These are phyloP conservation scores for Semnopithecus entellus DNA, from an alignment of 2,113 vertebrate species.

Conservation along the genomic window DNA sequence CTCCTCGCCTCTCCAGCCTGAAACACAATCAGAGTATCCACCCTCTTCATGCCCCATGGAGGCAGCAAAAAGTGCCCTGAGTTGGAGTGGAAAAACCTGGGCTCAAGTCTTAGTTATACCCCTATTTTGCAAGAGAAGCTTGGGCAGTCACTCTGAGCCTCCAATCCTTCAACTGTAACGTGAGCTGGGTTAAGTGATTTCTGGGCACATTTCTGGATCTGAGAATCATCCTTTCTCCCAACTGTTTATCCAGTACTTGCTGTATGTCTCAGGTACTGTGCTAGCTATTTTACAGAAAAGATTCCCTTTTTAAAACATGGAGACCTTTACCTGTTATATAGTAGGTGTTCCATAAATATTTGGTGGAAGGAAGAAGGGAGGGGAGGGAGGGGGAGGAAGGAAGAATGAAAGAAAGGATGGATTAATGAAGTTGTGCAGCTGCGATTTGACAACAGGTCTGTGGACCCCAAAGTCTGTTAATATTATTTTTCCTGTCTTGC, in stretches of 20 bases:
- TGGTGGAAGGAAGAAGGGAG: neutral
- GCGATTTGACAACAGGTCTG: neutral
- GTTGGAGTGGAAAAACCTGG: neutral
- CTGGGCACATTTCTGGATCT: neutral
- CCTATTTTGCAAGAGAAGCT: neutral
- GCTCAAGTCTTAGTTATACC: neutral
- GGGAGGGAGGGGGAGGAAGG: neutral
- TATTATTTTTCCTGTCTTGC: neutral
- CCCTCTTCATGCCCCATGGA: neutral
- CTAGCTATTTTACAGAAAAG: neutral
- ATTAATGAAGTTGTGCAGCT: neutral
- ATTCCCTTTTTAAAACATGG: neutral
- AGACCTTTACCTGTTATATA: neutral
- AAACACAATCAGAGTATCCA: neutral
- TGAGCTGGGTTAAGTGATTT: neutral
- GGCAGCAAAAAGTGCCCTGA: neutral
- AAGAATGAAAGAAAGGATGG: neutral
- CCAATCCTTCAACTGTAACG: neutral
- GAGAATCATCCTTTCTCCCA: neutral
- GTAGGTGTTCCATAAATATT: neutral
- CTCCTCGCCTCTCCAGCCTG: neutral
- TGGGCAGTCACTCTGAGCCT: neutral
- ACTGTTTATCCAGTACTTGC: neutral
- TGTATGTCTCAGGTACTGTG: too few species aligned
- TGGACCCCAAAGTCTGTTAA: neutral